Conservation (phyloP, 2,888 invertebrate genomes). For the Ectemnius cavifrons region DNA sequence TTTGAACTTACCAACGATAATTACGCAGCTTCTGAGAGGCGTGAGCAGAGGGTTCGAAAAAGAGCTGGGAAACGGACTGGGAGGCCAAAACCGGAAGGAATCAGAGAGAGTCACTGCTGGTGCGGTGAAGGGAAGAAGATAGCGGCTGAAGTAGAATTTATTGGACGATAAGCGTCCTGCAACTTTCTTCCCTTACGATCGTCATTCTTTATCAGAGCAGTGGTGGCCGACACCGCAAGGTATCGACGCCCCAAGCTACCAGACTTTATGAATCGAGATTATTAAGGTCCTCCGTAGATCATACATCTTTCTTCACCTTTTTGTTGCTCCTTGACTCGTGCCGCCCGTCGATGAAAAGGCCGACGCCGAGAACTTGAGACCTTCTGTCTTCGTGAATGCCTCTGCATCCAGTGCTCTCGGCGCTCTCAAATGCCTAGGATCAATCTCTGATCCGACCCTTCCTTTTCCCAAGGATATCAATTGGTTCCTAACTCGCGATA, state of each 20-base stretch:
- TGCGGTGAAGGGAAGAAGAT: constrained; percentile 3
- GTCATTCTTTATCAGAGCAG: constrained; percentile 71
- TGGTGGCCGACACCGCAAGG: constrained; percentile 56
- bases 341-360: constrained; percentile 51
- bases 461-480: neutral
- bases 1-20: constrained; percentile 71
- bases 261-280: constrained; percentile 65
- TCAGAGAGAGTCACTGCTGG: neutral
- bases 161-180: constrained; percentile 72
- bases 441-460: constrained; percentile 5
- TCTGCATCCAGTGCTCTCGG: constrained; percentile 13
- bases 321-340: constrained; percentile 19
- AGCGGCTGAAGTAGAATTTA: constrained; percentile 71
- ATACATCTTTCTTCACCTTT: constrained; percentile 54
- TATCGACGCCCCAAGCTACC: constrained; percentile 56
- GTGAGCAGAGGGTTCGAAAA: constrained; percentile 35
- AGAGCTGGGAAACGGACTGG: constrained; percentile 35
- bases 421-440: constrained; percentile 21
- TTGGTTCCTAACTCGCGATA: no score
- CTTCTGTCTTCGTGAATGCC: constrained; percentile 41
- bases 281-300: constrained; percentile 59
- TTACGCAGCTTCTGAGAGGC: constrained; percentile 67
- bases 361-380: constrained; percentile 25
- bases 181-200: constrained; percentile 70
- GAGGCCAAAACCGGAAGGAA: constrained; percentile 15